These are phyloP conservation scores for Mythimna pallens DNA, from an alignment of 2,888 invertebrate species.

Conservation along the genomic window DNA sequence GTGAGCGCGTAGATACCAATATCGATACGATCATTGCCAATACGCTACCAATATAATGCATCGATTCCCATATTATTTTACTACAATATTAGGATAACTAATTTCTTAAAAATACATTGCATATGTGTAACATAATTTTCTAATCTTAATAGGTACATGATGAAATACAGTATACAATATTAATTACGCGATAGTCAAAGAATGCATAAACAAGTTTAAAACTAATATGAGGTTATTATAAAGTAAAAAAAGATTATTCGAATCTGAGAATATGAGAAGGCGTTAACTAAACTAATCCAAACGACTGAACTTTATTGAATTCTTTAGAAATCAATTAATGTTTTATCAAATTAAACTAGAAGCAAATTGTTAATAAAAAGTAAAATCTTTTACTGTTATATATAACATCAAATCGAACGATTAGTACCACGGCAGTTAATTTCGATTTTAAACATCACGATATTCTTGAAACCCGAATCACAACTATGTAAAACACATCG, in stretches of 20 bases:
- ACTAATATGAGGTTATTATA: too few species aligned
- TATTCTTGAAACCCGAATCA: slow-evolving; percentile 37
- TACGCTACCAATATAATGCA: too few species aligned
- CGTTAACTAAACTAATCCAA: slow-evolving; percentile 23
- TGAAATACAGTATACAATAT: too few species aligned
- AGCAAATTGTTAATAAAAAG: slow-evolving; percentile 42
- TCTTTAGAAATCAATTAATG: slow-evolving; percentile 31
- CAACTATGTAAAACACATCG: slow-evolving; percentile 45
- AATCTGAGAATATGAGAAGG: not conserved
- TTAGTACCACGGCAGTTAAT: slow-evolving; percentile 40
- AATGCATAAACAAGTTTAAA: too few species aligned
- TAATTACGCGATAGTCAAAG: too few species aligned
- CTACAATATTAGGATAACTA: too few species aligned
- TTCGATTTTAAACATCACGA: slow-evolving; percentile 26
- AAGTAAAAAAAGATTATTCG: not conserved
- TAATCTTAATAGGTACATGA: too few species aligned
- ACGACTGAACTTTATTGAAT: slow-evolving; percentile 14
- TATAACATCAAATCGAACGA: slow-evolving; percentile 38
- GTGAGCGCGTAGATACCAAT: too few species aligned
- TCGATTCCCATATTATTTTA: too few species aligned
- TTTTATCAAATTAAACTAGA: slow-evolving; percentile 44
- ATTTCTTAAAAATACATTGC: too few species aligned
- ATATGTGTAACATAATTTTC: too few species aligned
- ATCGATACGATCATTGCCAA: too few species aligned
- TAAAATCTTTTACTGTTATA: slow-evolving; percentile 28